Evolutionary conservation across 92 coral and sea anemone species (phyloP).

Genomic region (Siderastrea siderea): DNA sequence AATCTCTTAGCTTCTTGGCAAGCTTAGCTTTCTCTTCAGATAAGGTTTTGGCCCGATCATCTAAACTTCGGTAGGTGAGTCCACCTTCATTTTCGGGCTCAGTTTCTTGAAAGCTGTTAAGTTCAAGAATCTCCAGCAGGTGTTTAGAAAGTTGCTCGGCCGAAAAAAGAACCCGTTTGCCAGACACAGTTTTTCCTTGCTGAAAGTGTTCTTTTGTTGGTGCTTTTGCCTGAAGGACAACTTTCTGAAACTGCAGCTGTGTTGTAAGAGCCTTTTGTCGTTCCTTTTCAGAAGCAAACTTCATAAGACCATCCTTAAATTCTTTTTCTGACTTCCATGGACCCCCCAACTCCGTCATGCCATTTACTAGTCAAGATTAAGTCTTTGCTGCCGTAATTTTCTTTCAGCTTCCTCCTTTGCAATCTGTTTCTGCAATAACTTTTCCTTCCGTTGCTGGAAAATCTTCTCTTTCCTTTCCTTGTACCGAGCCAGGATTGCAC

Average conservation of each 20-base stretch:
- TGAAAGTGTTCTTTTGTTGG: conserved; percentile 54
- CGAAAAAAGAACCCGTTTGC: conserved; percentile 44
- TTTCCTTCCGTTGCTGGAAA: conserved; percentile 50
- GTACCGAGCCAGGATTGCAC: conserved; percentile 8
- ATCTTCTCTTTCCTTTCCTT: conserved; percentile 40
- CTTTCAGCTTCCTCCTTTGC: conserved; percentile 46
- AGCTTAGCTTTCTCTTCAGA: conserved; percentile 47
- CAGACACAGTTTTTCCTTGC: conserved; percentile 44
- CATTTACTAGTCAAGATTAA: conserved; percentile 27
- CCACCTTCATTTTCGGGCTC: conserved; percentile 1
- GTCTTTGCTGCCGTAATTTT: conserved; percentile 35
- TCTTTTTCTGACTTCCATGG: conserved; percentile 43
- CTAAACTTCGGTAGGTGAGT: conserved; percentile 17
- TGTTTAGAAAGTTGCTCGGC: conserved; percentile 36
- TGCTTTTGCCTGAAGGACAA: conserved; percentile 28
- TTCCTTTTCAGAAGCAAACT: conserved; percentile 29
- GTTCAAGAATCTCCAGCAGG: conserved; percentile 20
- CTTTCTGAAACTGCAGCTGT: conserved; percentile 32
- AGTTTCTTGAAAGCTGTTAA: conserved; percentile 32
- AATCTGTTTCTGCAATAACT: conserved; percentile 49
- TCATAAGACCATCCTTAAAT: conserved; percentile 27
- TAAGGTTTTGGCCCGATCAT: conserved; percentile 32
- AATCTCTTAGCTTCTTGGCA: conserved; percentile 7
- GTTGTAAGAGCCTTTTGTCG: conserved; percentile 38
- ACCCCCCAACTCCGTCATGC: conserved; percentile 37